Evolutionary conservation across 1,140 invertebrate genomes (phyloP), one percentile per base, ranked within the genome.

Genomic region (Nasonia giraulti): DNA sequence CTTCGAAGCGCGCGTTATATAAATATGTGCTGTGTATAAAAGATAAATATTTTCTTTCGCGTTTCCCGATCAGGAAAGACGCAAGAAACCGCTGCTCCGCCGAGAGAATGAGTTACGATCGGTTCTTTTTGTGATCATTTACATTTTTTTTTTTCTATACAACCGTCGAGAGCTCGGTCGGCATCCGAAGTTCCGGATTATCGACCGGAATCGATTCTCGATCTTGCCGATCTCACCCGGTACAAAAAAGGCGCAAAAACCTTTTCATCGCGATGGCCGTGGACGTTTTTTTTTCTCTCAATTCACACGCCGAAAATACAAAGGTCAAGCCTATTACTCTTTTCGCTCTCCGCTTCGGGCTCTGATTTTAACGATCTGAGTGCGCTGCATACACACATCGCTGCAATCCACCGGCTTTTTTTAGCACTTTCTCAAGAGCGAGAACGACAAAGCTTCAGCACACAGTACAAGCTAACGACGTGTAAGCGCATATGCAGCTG

Each of bases 281-380:
- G 14, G n/a, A 20, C 55, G 55, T 6, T n/a, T 2, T 33, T 33
- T 33, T n/a, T n/a, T n/a, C 5, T n/a, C 20, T n/a, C 47, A 2
- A 1, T 20, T 14, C 17, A 62, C 17, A 17, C 55, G 55, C 47
- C 3, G 14, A 50, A 50, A 50, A 50, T 50, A 6, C 47, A 62
- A 62, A 62, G 55, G 55, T 62, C 55, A 62, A 62, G 55, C 55
- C 17, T 7, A 55, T 44, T 44, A 44, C 40, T 44, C 40, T 44
- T 2, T 55, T 6, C 55, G 27, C 27, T 27, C 27, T 62, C 17
- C 14, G 14, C 17, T 62, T 62, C 20, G 55, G 6, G 14, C 55
- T 62, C 55, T n/a, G 55, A 62, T 62, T 62, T 62, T 62, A 62
- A 62, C 55, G 55, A 62, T 62, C 55, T n/a, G 55, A 62, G 55